A percentile compares a stretch with the other conserved stretches of the same genome.
These are phyloP conservation scores for Cynoglossus semilaevis DNA, from an alignment of 2,113 vertebrate species.

Conservation along the genomic window DNA sequence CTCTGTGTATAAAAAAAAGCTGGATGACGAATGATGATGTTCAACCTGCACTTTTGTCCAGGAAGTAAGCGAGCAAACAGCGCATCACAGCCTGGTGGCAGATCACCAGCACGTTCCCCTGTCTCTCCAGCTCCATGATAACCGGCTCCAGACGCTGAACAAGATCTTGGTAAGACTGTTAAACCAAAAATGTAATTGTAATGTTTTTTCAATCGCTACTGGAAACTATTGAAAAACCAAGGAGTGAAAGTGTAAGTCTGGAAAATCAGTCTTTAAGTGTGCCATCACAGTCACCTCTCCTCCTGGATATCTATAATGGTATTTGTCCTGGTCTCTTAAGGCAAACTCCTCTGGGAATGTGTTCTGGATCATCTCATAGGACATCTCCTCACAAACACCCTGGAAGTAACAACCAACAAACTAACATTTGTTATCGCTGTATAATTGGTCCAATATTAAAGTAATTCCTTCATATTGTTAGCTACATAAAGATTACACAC, in stretches of 20 bases:
- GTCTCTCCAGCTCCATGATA: slow-evolving; percentile 97
- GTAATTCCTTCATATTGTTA: too few relatives aligned
- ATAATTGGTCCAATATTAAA: too few relatives aligned
- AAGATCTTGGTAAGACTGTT: slow-evolving; percentile 94
- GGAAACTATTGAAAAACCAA: too few relatives aligned
- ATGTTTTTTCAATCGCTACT: not conserved
- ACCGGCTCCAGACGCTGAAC: slow-evolving; percentile 94
- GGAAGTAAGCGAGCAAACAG: slow-evolving; percentile 94
- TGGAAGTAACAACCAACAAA: slow-evolving; percentile 48
- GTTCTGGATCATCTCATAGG: slow-evolving; percentile 88
- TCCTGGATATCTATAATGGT: slow-evolving; percentile 95
- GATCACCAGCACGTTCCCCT: slow-evolving; percentile 91
- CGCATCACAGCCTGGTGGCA: slow-evolving; percentile 98
- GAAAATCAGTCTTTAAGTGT: not conserved
- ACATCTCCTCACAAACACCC: slow-evolving; percentile 98
- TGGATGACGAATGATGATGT: not conserved
- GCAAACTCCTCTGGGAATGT: slow-evolving; percentile 93
- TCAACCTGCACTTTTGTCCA: slow-evolving; percentile 93
- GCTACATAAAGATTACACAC: not conserved
- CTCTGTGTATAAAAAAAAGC: not conserved
- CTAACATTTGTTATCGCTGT: not conserved
- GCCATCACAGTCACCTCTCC: slow-evolving; percentile 83
- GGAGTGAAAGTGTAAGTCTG: too few relatives aligned
- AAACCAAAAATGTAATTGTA: slow-evolving; percentile 6
- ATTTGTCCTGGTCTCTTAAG: slow-evolving; percentile 95